Percentiles rank a stretch among this genome's conserved stretches.
phyloP scores from a whole-genome alignment of 2,113 vertebrate species.

The Callorhinus ursinus region DNA sequence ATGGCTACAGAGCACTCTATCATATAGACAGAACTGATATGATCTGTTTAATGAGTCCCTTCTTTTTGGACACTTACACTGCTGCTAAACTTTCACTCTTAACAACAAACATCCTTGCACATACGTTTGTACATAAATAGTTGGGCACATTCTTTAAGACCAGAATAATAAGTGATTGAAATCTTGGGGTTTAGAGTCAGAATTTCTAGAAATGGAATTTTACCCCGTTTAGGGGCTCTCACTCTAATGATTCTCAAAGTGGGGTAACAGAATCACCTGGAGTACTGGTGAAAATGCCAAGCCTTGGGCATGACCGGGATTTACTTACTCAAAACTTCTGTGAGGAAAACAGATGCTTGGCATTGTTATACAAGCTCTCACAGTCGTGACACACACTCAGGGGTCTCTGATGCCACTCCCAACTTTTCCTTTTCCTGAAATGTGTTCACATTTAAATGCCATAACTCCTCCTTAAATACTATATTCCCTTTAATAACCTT shows the following conservation, averaged over 20 bases:
- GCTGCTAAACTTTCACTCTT: background rate
- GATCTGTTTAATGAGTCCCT: background rate
- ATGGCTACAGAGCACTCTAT: background rate
- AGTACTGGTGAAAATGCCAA: background rate
- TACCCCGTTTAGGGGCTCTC: background rate
- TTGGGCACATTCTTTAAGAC: background rate
- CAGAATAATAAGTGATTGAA: conserved; percentile 14
- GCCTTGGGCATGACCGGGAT: background rate
- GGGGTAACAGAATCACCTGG: background rate
- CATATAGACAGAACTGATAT: background rate
- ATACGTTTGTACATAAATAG: background rate
- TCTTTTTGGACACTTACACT: background rate
- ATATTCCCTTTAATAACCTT: background rate
- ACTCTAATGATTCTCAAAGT: background rate
- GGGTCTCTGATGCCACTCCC: background rate
- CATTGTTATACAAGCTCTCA: background rate
- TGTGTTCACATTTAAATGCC: background rate
- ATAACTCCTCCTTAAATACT: background rate
- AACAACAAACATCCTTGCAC: background rate
- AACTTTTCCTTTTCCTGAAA: conserved; percentile 14
- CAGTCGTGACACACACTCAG: background rate
- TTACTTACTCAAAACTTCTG: background rate
- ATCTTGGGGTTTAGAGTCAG: background rate
- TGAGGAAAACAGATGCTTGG: background rate
- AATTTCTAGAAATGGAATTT: conserved; percentile 19